Conservation (phyloP, 2,113 vertebrate genomes). For the Heterotilapia buettikoferi region DNA sequence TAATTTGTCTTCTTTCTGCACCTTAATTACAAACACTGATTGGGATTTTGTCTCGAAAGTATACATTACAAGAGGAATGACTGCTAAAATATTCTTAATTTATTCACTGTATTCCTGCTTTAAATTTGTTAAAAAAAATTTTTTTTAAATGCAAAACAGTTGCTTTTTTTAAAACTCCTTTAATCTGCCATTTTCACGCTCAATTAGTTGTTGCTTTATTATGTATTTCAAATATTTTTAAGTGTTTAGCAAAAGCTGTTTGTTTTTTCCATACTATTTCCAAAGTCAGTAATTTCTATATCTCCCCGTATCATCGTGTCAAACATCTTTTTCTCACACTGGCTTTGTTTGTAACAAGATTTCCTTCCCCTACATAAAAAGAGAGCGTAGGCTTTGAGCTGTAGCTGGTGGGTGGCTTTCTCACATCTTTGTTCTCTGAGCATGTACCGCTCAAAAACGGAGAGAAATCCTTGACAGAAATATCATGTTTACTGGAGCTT, state of each 20-base stretch:
- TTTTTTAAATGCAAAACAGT: neutral
- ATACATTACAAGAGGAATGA: neutral
- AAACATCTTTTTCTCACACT: neutral
- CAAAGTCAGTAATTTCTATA: neutral
- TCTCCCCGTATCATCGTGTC: neutral
- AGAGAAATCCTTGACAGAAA: neutral
- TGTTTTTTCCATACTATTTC: neutral
- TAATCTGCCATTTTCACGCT: neutral
- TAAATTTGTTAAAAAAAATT: accelerated
- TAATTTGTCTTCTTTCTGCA: neutral
- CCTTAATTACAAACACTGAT: neutral
- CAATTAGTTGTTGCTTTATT: neutral
- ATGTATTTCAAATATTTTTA: neutral
- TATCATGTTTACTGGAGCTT: neutral
- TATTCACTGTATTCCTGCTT: neutral
- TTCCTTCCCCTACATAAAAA: neutral
- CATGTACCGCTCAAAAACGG: neutral
- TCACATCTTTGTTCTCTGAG: neutral
- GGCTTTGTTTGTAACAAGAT: neutral
- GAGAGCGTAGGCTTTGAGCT: neutral
- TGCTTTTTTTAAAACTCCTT: neutral
- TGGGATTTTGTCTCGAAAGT: neutral
- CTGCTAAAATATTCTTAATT: neutral
- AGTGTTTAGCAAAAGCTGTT: neutral
- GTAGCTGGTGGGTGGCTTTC: neutral